Evolutionary conservation across 2,888 invertebrate genomes (phyloP).

Genomic region (Clistopyga incitator): DNA sequence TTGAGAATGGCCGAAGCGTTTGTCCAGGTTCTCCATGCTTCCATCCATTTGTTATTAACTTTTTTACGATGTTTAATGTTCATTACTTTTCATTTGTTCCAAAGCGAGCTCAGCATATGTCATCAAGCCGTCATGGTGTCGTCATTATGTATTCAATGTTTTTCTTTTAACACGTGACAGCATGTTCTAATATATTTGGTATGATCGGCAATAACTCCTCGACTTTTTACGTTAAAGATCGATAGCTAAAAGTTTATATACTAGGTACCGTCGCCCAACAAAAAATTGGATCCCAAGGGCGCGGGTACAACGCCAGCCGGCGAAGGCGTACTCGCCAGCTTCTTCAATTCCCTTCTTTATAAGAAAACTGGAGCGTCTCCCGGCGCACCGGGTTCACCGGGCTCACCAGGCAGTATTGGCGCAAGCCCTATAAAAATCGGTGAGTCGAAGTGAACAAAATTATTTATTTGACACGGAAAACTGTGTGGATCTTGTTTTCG

Average conservation of each 20-base stretch:
- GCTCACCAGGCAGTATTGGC: slow-evolving; percentile 84
- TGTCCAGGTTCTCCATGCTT: slow-evolving; percentile 10
- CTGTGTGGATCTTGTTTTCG: neutral
- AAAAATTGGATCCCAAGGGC: slow-evolving; percentile 86
- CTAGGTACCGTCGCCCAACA: slow-evolving; percentile 88
- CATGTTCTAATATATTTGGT: slow-evolving; percentile 82
- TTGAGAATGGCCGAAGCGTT: neutral
- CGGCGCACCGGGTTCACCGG: slow-evolving; percentile 85
- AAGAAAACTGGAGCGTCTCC: slow-evolving; percentile 94
- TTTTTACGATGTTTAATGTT: slow-evolving; percentile 29
- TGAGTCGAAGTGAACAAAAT: slow-evolving; percentile 62
- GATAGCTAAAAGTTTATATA: slow-evolving; percentile 67
- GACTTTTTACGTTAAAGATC: slow-evolving; percentile 44
- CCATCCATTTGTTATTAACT: slow-evolving; percentile 10
- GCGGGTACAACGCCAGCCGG: slow-evolving; percentile 90
- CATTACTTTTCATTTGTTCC: slow-evolving; percentile 32
- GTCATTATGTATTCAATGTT: slow-evolving; percentile 27
- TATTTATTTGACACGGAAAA: neutral
- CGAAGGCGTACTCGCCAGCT: slow-evolving; percentile 98
- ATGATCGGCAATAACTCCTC: slow-evolving; percentile 70
- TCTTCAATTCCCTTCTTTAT: slow-evolving; percentile 98
- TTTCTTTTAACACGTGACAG: slow-evolving; percentile 72
- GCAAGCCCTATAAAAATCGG: slow-evolving; percentile 79
- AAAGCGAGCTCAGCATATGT: slow-evolving; percentile 13
- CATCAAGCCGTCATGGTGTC: slow-evolving; percentile 26